These are phyloP conservation scores for Eilema sororculum DNA, from an alignment of 2,888 invertebrate genomes.

Conservation along the genomic window DNA sequence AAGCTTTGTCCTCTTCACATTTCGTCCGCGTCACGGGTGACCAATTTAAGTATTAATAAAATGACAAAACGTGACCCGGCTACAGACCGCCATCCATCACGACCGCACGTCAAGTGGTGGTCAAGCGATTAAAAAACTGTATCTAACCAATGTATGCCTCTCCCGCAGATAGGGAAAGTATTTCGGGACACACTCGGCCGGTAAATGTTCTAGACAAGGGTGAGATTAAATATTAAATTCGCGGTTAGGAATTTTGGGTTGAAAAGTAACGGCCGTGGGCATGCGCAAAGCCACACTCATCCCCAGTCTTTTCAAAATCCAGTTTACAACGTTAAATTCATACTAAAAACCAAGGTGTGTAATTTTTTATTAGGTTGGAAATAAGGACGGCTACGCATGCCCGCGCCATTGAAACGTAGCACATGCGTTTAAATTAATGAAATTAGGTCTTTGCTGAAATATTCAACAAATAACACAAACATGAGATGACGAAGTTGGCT, in stretches of 20 bases:
- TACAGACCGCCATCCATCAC: conserved; percentile 81
- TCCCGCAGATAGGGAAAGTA: conserved; percentile 69
- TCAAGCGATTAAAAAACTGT: conserved; percentile 82
- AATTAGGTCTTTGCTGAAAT: conserved; percentile 58
- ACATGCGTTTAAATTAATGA: conserved; percentile 59
- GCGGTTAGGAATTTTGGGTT: conserved; percentile 84
- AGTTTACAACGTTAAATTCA: conserved; percentile 74
- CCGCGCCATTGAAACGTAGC: conserved; percentile 45
- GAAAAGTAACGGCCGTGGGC: conserved; percentile 77
- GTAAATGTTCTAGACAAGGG: conserved; percentile 86
- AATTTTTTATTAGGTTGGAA: conserved; percentile 73
- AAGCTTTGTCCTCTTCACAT: conserved; percentile 66
- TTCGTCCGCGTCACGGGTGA: conserved; percentile 79
- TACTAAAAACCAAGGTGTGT: conserved; percentile 75
- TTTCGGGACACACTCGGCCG: conserved; percentile 76
- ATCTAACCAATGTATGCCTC: conserved; percentile 73
- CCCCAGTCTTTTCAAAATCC: conserved; percentile 71
- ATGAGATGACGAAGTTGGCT: conserved; percentile 70
- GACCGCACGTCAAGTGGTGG: conserved; percentile 80
- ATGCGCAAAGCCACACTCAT: conserved; percentile 70
- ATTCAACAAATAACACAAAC: conserved; percentile 68
- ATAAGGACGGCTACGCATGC: conserved; percentile 54
- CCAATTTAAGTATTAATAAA: conserved; percentile 87
- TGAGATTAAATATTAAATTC: conserved; percentile 86
- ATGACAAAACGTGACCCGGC: conserved; percentile 85